Base-by-base conservation (phyloP, 1,140 invertebrate genomes). In the Bombus confusus region DNA sequence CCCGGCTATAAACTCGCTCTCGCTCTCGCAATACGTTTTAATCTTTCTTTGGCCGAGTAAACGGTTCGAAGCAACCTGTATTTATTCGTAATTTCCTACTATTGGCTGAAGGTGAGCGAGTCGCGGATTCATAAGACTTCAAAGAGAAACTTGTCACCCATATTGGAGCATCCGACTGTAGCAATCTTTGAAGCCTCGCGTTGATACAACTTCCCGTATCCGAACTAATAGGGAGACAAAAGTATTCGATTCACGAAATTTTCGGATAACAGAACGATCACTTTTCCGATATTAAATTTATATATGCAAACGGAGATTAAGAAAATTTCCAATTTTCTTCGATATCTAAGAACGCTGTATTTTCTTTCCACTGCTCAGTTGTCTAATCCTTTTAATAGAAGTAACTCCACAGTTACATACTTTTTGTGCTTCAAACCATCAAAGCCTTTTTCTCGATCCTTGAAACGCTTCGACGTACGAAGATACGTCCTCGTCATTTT, bases 21-120 rank as follows among this genome's bases (percentile, higher is more conserved):
- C 43, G 37, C 39, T 28, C 62, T 41, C 43, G 37, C 39, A 15
- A 39, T 66, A 62, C n/a, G 74, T 39, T 69, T 79, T 57, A 87
- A 89, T 89, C 85, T 84, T 69, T 39, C 47, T 41, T 64, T 68
- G 66, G 28, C 8, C 57, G 72, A 25, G 79, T 78, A 89, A 89
- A 88, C 18, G 47, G 47, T 52, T 86, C 15, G 83, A 31, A 83
- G 86, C 83, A 77, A 89, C 86, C 78, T 80, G 73, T 86, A 89
- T 90, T 90, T 89, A 86, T 90, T 77, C 73, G 66, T 81, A 77
- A 73, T 83, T 89, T 84, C 18, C 78, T 75, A 82, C 85, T 64
- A 87, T 90, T 72, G 69, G 59, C 71, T 25, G 52, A 74, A 79
- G 8, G 41, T 37, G 62, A 41, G 4, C 31, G 66, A 71, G 75